These are phyloP conservation scores for Lutjanus erythropterus DNA, from an alignment of 2,113 vertebrate species.

Conservation along the genomic window DNA sequence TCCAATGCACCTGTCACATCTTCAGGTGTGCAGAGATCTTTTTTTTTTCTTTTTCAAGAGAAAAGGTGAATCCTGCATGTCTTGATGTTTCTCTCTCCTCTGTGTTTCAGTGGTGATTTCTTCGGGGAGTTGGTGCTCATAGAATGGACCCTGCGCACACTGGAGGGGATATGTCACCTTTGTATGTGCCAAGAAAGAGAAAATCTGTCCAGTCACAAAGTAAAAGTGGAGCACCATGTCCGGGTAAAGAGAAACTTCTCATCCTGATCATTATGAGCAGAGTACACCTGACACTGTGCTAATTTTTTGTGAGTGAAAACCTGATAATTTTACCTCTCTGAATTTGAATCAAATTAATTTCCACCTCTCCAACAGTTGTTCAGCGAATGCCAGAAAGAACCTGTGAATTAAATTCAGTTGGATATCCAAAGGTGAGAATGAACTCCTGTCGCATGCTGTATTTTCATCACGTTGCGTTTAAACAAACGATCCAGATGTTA, in stretches of 20 bases:
- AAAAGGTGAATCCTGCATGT: too few species aligned
- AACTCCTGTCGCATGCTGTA: neutral
- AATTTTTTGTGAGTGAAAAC: too few species aligned
- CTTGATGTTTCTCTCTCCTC: neutral
- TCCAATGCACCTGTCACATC: too few species aligned
- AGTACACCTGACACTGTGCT: too few species aligned
- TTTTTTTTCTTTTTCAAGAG: too few species aligned
- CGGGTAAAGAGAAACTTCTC: slow-evolving; percentile 42
- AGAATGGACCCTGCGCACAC: slow-evolving; percentile 70
- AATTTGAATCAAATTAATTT: neutral
- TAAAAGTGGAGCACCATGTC: slow-evolving; percentile 58
- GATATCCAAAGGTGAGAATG: slow-evolving; percentile 58
- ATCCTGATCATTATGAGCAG: neutral
- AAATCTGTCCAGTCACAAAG: slow-evolving; percentile 76
- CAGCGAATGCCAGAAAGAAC: slow-evolving; percentile 61
- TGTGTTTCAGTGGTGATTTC: slow-evolving; percentile 41
- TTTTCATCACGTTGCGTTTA: too few species aligned
- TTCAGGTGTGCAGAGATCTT: too few species aligned
- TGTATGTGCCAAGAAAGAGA: slow-evolving; percentile 79
- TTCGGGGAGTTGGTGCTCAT: slow-evolving; percentile 9
- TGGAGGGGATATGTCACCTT: slow-evolving; percentile 73
- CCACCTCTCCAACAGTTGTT: slow-evolving; percentile 46
- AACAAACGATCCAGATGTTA: neutral
- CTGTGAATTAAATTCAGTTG: slow-evolving; percentile 48
- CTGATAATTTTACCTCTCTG: neutral